Evolutionary conservation across 2,797 vertebrate genomes (phyloP).

Genomic region (Paedocypris micromegethes): DNA sequence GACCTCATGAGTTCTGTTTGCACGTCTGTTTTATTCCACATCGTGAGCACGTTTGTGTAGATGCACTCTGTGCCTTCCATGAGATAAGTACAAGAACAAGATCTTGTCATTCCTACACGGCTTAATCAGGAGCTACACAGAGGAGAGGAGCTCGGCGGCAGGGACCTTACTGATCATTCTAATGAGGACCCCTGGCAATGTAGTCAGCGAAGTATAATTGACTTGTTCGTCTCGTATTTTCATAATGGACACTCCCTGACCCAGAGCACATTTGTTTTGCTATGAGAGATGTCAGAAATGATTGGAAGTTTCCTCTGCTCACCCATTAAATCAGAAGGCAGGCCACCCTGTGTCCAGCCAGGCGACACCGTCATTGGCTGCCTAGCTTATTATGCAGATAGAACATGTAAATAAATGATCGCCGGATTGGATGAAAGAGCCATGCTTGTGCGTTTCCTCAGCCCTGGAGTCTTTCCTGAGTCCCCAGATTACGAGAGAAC

Average conservation of each 20-base stretch:
- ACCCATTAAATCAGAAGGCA: constrained; percentile 74
- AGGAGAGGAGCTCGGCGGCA: constrained; percentile 78
- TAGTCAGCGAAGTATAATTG: constrained; percentile 99
- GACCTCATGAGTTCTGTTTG: constrained; percentile 54
- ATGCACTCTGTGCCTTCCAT: constrained; percentile 58
- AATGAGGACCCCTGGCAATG: constrained; percentile 99
- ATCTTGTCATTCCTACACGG: constrained; percentile 90
- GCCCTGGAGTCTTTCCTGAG: constrained; percentile 9
- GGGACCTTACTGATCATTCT: constrained; percentile 90
- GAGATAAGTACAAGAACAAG: constrained; percentile 62
- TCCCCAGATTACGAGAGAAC: constrained; percentile 21
- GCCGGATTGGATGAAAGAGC: constrained; percentile 59
- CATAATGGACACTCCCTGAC: constrained; percentile 95
- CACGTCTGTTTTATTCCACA: constrained; percentile 36
- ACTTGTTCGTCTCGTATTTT: constrained; percentile 97
- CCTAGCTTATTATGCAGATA: constrained; percentile 89
- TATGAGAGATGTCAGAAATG: constrained; percentile 98
- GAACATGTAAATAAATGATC: constrained; percentile 84
- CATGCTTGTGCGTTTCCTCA: constrained; percentile 10
- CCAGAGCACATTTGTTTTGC: constrained; percentile 89
- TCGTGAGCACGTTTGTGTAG: constrained; percentile 53
- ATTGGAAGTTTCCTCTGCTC: constrained; percentile 87
- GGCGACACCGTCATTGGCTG: constrained; percentile 77
- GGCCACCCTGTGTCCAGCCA: constrained; percentile 90
- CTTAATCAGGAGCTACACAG: constrained; percentile 89